Percentiles rank a stretch among this genome's conserved stretches.
Evolutionary conservation across 2,113 vertebrate genomes (phyloP).

Genomic region (Eolophus roseicapilla): DNA sequence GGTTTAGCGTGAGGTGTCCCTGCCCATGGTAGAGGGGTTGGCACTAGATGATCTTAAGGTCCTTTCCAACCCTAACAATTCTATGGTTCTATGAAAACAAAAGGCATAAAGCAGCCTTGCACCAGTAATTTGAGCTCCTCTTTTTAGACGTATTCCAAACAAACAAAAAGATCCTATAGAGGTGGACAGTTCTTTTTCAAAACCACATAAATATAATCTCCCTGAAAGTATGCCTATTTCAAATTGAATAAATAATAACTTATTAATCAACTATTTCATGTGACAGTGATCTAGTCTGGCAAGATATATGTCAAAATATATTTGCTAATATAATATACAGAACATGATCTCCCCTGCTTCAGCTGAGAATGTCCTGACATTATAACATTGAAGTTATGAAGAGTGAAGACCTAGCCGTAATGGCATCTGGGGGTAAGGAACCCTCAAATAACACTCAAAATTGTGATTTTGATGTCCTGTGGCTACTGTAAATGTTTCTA

Average conservation of each 20-base stretch:
- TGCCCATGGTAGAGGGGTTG: too few relatives aligned
- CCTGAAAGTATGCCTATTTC: background rate
- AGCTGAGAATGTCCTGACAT: background rate
- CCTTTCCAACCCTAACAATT: too few relatives aligned
- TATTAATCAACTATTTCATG: rapidly evolving
- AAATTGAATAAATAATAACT: background rate
- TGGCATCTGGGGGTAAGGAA: background rate
- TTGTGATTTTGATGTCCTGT: background rate
- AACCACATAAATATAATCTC: background rate
- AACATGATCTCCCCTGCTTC: background rate
- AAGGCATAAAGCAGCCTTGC: background rate
- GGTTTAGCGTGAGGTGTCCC: too few relatives aligned
- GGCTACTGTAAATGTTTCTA: background rate
- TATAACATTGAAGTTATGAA: background rate
- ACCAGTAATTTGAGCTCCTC: background rate
- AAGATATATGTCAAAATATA: background rate
- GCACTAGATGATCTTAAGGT: too few relatives aligned
- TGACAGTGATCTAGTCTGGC: background rate
- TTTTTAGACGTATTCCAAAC: background rate
- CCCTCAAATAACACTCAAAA: background rate
- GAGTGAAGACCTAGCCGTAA: background rate
- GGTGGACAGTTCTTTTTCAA: background rate
- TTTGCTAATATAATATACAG: background rate
- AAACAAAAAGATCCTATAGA: background rate
- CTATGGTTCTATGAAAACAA: background rate